Conservation (phyloP, 1,140 invertebrate species). For the Bilobella aurantiaca region DNA sequence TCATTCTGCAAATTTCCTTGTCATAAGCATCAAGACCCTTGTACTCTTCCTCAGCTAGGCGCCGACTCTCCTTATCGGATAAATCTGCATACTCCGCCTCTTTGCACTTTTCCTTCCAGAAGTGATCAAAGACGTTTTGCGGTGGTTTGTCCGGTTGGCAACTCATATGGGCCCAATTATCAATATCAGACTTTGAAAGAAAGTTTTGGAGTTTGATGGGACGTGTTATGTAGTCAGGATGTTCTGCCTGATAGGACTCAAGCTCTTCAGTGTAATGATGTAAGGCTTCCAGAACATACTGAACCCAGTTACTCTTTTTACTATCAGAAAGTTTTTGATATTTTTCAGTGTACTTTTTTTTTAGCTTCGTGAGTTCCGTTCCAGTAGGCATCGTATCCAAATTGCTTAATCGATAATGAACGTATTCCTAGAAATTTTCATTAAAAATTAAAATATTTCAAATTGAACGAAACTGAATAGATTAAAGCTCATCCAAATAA, state of each 20-base stretch:
- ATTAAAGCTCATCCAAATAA: too few relatives aligned
- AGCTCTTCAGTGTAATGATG: conserved; percentile 4
- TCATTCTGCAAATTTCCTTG: conserved; percentile 7
- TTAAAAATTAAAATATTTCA: conserved; percentile 4
- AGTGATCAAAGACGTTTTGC: background rate
- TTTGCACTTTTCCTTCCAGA: background rate
- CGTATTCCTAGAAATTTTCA: conserved; percentile 11
- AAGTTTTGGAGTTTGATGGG: conserved; percentile 6
- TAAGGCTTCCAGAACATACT: conserved; percentile 2
- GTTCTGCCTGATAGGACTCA: conserved; percentile 2
- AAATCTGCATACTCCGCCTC: conserved; percentile 10
- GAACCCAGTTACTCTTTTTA: conserved; percentile 20
- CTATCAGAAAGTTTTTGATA: conserved; percentile 11
- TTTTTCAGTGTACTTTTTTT: conserved; percentile 11
- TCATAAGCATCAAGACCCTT: conserved; percentile 7
- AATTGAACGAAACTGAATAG: too few relatives aligned
- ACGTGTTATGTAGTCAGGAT: conserved; percentile 10
- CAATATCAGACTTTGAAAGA: conserved; percentile 15
- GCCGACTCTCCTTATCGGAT: background rate
- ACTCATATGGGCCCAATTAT: conserved; percentile 14
- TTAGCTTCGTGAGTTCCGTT: conserved; percentile 14
- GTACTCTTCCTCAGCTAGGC: conserved; percentile 4
- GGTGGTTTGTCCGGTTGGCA: conserved; percentile 8
- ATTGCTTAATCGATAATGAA: conserved; percentile 7
- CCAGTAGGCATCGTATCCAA: background rate